phyloP scores from a whole-genome alignment of 2,888 invertebrate species.

The Amorpha juglandis region DNA sequence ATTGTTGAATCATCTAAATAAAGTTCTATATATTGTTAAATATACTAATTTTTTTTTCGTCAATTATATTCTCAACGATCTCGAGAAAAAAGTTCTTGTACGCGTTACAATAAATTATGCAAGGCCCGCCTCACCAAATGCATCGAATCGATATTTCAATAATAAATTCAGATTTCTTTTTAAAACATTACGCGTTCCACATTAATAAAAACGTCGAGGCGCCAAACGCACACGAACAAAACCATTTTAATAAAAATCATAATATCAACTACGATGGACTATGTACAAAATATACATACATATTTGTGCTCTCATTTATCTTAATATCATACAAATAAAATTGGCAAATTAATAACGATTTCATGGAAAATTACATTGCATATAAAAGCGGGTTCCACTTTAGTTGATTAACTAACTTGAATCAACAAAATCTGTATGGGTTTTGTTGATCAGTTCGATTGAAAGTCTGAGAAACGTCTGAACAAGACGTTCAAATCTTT shows the following conservation, averaged over 20 bases:
- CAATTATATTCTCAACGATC: constrained; percentile 18
- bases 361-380: background rate
- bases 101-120: constrained; percentile 17
- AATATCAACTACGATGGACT: constrained; percentile 1
- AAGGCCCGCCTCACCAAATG: constrained; percentile 18
- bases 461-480: too few species aligned
- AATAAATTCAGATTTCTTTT: constrained; percentile 11
- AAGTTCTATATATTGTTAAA: constrained; percentile 22
- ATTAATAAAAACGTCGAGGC: constrained; percentile 4
- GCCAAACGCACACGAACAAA: background rate
- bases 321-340: constrained; percentile 7
- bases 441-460: too few species aligned
- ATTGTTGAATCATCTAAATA: constrained; percentile 16
- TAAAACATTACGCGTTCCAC: constrained; percentile 9
- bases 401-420: too few species aligned
- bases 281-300: constrained; percentile 19
- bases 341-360: constrained; percentile 1
- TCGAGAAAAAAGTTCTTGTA: constrained; percentile 8
- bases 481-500: too few species aligned
- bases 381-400: background rate
- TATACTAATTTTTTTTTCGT: constrained; percentile 15
- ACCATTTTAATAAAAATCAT: background rate
- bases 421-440: too few species aligned
- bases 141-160: constrained; percentile 5
- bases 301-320: constrained; percentile 10